Evolutionary conservation across 2,888 invertebrate species (phyloP).

Genomic region (Schizotus pectinicornis): DNA sequence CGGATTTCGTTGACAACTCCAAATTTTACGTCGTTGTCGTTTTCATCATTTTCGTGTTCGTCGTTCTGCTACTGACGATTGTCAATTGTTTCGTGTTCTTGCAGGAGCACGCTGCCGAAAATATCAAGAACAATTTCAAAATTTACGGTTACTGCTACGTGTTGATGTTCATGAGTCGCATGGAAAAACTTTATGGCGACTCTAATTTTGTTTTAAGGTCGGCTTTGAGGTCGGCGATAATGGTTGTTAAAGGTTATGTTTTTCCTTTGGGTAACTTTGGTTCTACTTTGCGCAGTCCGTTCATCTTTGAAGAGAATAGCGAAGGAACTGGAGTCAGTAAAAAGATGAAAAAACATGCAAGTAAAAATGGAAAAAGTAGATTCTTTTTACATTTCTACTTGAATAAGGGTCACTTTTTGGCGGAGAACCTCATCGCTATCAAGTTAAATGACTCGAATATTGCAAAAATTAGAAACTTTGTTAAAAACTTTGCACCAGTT

Average conservation of each 20-base stretch:
- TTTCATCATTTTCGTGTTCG: slow-evolving; percentile 4
- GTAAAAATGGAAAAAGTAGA: slow-evolving; percentile 6
- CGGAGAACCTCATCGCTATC: slow-evolving; percentile 1
- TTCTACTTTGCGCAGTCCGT: background rate
- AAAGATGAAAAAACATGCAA: slow-evolving; percentile 4
- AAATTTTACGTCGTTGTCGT: background rate
- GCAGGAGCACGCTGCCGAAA: background rate
- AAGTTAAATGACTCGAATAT: slow-evolving; percentile 4
- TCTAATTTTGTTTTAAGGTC: background rate
- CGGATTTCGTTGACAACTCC: background rate
- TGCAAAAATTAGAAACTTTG: background rate
- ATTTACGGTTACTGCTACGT: slow-evolving; percentile 1
- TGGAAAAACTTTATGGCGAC: slow-evolving; percentile 5
- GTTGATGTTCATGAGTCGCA: slow-evolving; percentile 9
- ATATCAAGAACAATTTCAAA: background rate
- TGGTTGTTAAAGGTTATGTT: no score
- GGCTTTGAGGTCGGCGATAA: no score
- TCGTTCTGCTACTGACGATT: slow-evolving; percentile 1
- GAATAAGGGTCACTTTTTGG: slow-evolving; percentile 10
- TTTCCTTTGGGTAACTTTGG: no score
- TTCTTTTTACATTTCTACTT: slow-evolving; percentile 7
- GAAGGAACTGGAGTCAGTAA: background rate
- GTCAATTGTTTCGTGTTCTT: slow-evolving; percentile 2
- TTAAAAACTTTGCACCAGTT: no score
- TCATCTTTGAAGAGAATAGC: slow-evolving; percentile 5